Base-by-base conservation (phyloP, 1,140 invertebrate species). In the Drosophila virilis region DNA sequence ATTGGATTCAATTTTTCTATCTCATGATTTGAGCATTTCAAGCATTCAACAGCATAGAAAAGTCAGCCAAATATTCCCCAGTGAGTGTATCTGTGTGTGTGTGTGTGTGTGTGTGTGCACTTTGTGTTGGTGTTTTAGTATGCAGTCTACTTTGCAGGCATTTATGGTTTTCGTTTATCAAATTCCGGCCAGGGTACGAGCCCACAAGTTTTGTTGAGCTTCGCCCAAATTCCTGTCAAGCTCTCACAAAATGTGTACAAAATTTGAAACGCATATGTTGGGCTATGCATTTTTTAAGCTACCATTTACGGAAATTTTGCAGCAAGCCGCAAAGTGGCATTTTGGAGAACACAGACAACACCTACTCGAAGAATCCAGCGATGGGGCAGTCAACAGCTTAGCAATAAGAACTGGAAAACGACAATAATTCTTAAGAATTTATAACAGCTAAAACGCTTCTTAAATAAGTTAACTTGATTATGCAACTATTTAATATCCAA, bases 151-250 rank as follows among this genome's bases (percentile, higher is more conserved):
- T 70, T 67, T 46, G 9, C 32, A 52, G 70, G 38, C 51, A 67
- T 83, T 81, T 81, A 62, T 12, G 60, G 60, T 70, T 82, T 80
- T 78, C 73, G 80, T 78, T 82, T 82, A 82, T 82, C 83, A 71
- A 83, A 79, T 82, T 83, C 61, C 51, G 51, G 55, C 37, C 78
- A 45, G 37, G 37, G 48, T 17, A 13, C 32, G 22, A 51, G 50
- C n/a, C 50, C 32, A 32, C 13, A 35, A 58, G 55, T 58, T 66
- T 72, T 72, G 51, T 45, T 45, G 45, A 59, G 54, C 54, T 66
- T 48, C 35, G 40, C 61, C 40, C 46, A 52, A 61, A 72, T 72
- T 58, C 62, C 62, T 67, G 62, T 58, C 69, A 58, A 58, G 28
- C 43, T 32, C 48, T 22, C 61, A 35, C 61, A 55, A 54, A 43